Evolutionary conservation across 2,113 vertebrate genomes (phyloP).

Genomic region (Sterrhoptilus dennistouni): DNA sequence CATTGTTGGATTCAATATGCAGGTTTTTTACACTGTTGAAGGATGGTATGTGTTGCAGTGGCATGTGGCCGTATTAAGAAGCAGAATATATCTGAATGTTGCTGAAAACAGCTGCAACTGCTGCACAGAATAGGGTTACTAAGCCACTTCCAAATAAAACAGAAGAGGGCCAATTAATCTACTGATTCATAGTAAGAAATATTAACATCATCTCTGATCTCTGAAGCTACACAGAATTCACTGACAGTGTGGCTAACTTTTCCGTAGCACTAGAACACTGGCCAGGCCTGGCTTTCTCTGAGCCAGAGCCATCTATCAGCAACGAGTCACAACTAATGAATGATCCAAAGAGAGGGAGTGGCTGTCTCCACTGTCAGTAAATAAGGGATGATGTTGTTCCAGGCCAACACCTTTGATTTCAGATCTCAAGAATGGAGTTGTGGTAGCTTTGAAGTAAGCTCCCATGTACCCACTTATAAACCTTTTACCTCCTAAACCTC

Average conservation of each 20-base stretch:
- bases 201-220: not conserved
- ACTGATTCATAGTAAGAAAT: not conserved
- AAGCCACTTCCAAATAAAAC: not conserved
- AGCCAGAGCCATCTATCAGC: not conserved
- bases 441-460: not conserved
- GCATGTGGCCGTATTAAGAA: not conserved
- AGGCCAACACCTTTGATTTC: not conserved
- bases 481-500: not conserved
- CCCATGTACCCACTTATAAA: not conserved
- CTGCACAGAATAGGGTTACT: not conserved
- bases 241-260: not conserved
- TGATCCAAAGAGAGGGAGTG: not conserved
- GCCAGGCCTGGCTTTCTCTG: not conserved
- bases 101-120: not conserved
- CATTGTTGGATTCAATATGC: not conserved
- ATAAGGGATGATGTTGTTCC: not conserved
- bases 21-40: not conserved
- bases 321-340: accelerated
- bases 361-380: not conserved
- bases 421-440: not conserved
- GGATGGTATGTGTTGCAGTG: not conserved
- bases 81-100: not conserved
- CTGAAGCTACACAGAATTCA: not conserved
- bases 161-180: not conserved
- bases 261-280: not conserved